Base-by-base conservation (phyloP, 92 coral and sea anemone genomes). In the Epizoanthus ramosus region DNA sequence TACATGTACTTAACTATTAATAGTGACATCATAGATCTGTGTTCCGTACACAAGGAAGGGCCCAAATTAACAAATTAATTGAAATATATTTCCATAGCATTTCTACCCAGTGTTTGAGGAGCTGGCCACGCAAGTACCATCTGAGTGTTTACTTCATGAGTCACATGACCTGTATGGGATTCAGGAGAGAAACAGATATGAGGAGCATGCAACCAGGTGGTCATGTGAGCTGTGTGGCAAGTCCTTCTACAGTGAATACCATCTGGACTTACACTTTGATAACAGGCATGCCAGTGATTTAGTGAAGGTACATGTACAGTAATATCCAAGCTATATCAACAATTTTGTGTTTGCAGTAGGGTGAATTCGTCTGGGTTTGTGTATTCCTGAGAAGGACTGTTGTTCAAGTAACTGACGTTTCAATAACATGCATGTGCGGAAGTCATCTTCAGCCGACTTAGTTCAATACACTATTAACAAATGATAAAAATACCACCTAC, bases 191-290 rank as follows among this genome's bases (percentile, higher is more conserved):
- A 85, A 83, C 76, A 92, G 92, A 73, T 74, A 69, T 58, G 93
- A 92, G 56, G 98, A 96, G 63, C 90, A 96, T 74, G 72, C 84
- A 10, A 68, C 99, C 43, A 92, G 85, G 75, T 96, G 99, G 99
- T 87, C 65, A 16, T 96, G 99, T 74, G 87, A 90, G 67, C 80
- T 86, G 50, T 96, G 99, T 33, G 99, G 99, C 63, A 96, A 96
- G 83, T 86, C 98, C 31, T 96, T 96, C 75, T 90, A 84, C 57
- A 75, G 80, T 57, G 94, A 92, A 63, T 76, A 92, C 54, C 86
- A 76, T 73, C 66, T 96, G 45, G 99, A 96, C 75, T 77, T 63
- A 59, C 99, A 96, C 80, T 88, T 96, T 88, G 96, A 92, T 25
- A 94, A 89, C 88, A 90, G 79, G 63, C 98, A 96, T 71, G 77